Evolutionary conservation across 1,140 invertebrate genomes (phyloP).

Genomic region (Drosophila miranda): DNA sequence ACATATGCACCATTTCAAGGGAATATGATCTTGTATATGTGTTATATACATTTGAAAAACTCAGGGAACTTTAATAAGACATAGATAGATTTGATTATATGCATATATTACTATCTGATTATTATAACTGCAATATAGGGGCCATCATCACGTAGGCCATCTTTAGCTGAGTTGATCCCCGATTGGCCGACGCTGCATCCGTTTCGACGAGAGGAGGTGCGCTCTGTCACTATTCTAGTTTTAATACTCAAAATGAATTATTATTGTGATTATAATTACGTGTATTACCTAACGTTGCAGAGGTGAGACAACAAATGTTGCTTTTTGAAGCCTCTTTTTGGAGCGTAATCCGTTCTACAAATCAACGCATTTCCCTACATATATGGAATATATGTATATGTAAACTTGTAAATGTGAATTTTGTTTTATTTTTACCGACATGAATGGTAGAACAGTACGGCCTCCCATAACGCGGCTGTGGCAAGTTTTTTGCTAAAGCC

Average conservation of each 20-base stretch:
- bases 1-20: background rate
- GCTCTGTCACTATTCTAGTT: conserved; percentile 27
- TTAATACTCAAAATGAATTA: conserved; percentile 7
- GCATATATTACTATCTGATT: conserved; percentile 4
- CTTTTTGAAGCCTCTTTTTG: conserved; percentile 22
- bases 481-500: too few relatives aligned
- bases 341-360: background rate
- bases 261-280: background rate
- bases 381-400: background rate
- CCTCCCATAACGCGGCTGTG: too few relatives aligned
- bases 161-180: conserved; percentile 96
- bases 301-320: conserved; percentile 17
- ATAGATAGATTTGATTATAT: background rate
- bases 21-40: background rate
- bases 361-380: background rate
- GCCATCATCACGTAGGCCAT: conserved; percentile 90
- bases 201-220: conserved; percentile 85
- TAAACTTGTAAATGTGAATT: conserved; percentile 4
- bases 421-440: conserved; percentile 12
- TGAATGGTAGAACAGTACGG: conserved; percentile 7
- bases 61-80: background rate
- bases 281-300: conserved; percentile 20
- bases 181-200: conserved; percentile 97
- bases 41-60: background rate
- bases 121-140: conserved; percentile 82